A percentile compares a stretch with the other conserved stretches of the same genome.
These are phyloP conservation scores for Galerucella pusilla DNA, from an alignment of 2,888 invertebrate species.

Conservation along the genomic window DNA sequence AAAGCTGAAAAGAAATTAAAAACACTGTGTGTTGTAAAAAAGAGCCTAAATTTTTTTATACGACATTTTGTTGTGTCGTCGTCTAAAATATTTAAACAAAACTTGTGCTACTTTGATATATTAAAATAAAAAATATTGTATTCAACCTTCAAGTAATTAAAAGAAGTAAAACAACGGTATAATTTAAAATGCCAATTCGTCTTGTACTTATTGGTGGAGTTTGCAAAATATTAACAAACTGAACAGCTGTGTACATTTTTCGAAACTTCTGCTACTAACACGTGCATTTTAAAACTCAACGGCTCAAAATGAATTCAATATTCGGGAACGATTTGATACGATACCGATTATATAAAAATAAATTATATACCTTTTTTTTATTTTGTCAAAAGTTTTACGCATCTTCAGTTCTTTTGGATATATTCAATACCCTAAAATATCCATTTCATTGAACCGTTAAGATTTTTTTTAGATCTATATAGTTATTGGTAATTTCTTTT, in stretches of 20 bases:
- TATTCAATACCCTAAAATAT: constrained; percentile 52
- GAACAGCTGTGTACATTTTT: constrained; percentile 10
- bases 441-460: constrained; percentile 44
- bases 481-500: constrained; percentile 51
- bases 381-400: constrained; percentile 40
- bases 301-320: constrained; percentile 51
- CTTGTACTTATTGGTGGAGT: neutral
- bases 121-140: neutral
- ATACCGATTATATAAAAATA: constrained; percentile 56
- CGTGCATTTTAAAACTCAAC: constrained; percentile 43
- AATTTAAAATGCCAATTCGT: neutral
- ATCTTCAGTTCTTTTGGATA: constrained; percentile 55
- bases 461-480: constrained; percentile 32
- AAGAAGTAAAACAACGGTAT: neutral
- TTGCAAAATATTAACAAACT: neutral
- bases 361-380: constrained; percentile 51
- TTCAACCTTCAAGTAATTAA: too few species aligned
- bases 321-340: constrained; percentile 52
- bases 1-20: too few species aligned
- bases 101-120: neutral
- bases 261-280: constrained; percentile 42
- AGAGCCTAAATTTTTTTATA: too few species aligned
- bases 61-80: neutral
- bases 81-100: neutral
- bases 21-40: too few species aligned